Conservation (phyloP, 2,797 vertebrate species). For the Manis pentadactyla region DNA sequence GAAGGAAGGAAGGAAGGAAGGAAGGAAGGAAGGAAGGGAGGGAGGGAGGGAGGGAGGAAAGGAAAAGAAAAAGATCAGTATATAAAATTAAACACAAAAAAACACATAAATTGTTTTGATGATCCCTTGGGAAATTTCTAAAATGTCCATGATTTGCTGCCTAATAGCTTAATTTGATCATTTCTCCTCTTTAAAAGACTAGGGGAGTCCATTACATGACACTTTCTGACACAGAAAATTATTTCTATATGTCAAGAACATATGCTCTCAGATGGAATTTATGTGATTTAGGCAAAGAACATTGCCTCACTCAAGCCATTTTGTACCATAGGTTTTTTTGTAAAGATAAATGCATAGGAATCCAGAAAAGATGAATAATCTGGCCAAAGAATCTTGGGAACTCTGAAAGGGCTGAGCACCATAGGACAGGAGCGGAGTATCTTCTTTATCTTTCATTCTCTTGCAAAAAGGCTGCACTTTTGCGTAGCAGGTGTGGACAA, state of each 20-base stretch:
- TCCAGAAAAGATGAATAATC: not conserved
- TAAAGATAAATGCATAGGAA: not conserved
- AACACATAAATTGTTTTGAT: not conserved
- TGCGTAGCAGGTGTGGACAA: not conserved
- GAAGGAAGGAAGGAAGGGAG: not conserved
- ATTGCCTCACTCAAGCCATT: not conserved
- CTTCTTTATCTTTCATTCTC: not conserved
- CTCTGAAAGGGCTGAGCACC: not conserved
- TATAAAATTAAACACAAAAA: not conserved
- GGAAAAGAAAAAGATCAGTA: not conserved
- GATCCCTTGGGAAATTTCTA: not conserved
- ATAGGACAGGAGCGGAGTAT: not conserved
- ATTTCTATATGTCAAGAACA: not conserved
- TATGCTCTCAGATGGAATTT: not conserved
- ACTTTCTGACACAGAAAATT: not conserved
- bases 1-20: not conserved
- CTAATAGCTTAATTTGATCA: not conserved
- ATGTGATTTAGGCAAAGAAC: not conserved
- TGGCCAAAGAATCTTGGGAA: not conserved
- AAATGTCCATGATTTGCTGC: not conserved
- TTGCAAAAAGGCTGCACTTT: not conserved
- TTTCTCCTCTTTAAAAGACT: not conserved
- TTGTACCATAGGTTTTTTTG: not conserved
- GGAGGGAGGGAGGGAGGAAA: not conserved
- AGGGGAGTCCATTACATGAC: not conserved